phyloP scores from a whole-genome alignment of 2,113 vertebrate genomes.

The Elephantulus edwardii region DNA sequence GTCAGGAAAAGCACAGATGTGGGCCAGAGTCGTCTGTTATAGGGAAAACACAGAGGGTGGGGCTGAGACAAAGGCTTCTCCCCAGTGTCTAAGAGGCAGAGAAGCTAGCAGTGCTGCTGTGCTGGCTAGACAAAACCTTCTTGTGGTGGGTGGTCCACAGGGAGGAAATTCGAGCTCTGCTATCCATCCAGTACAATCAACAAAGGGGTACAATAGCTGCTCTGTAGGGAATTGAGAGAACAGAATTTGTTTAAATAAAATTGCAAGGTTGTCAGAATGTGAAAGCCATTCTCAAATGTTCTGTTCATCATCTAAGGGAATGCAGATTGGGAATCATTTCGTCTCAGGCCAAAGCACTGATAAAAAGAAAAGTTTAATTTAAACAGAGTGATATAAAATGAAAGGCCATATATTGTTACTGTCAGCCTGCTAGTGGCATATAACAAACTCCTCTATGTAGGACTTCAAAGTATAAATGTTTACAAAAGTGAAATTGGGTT shows the following conservation, averaged over 20 bases:
- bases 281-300: slow-evolving; percentile 82
- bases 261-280: slow-evolving; percentile 83
- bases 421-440: not conserved
- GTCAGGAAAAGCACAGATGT: slow-evolving; percentile 92
- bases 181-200: slow-evolving; percentile 90
- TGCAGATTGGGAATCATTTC: slow-evolving; percentile 79
- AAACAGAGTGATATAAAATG: slow-evolving; percentile 34
- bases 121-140: slow-evolving; percentile 91
- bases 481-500: not conserved
- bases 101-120: slow-evolving; percentile 87
- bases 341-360: slow-evolving; percentile 71
- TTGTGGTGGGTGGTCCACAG: slow-evolving; percentile 93
- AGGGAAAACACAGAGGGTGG: slow-evolving; percentile 81
- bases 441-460: not conserved
- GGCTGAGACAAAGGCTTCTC: slow-evolving; percentile 48
- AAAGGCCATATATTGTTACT: not conserved
- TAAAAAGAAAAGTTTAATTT: slow-evolving; percentile 63
- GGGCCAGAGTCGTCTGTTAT: slow-evolving; percentile 72
- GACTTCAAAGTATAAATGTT: slow-evolving; percentile 2
- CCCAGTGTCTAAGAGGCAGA: slow-evolving; percentile 49
- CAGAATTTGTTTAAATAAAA: slow-evolving; percentile 88
- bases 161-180: slow-evolving; percentile 88
- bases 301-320: slow-evolving; percentile 81
- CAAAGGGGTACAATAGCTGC: slow-evolving; percentile 83
- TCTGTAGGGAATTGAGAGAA: slow-evolving; percentile 81